Evolutionary conservation across 2,888 invertebrate genomes (phyloP), one percentile per base, ranked within the genome.

Genomic region (Spatulosminthurus flaviceps): DNA sequence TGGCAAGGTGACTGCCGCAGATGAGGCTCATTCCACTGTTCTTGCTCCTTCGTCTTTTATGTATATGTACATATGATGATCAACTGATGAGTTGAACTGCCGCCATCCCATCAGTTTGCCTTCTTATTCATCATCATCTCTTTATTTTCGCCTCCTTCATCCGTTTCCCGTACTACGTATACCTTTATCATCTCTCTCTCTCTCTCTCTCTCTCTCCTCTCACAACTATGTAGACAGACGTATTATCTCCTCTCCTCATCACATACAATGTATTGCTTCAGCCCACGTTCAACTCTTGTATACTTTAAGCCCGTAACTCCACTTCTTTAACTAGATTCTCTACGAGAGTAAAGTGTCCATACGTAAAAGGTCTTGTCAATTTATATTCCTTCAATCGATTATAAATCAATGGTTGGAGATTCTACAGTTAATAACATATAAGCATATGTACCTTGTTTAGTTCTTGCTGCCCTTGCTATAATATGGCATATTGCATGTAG

Each of bases 1-100:
- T 81, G 81, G 81, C 81, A 81, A 81, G 81, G 81, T 80, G 80
- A 80, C 79, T 77, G 75, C 74, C 74, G 75, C 42, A 66, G 70
- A 74, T 43, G 41, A 41, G 24, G 72, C 72, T 72, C 29, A 26
- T 67, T 64, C 67, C 67, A 22, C 78, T 71, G 66, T 64, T 77
- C 71, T 60, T 34, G 11, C 28, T n/a, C n/a, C n/a, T n/a, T n/a
- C n/a, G n/a, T n/a, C n/a, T n/a, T n/a, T n/a, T 22, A 66, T 42
- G 16, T 21, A 28, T 51, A 70, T 77, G 26, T 22, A 70, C 71
- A n/a, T n/a, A n/a, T n/a, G n/a, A n/a, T 75, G 28, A n/a, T 66
- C 42, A 64, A 64, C 70, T 22, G 71, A 72, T 66, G 64, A 67
- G 67, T 67, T 24, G 67, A 72, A 41, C 42, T 43, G 43, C 71